Evolutionary conservation across 2,888 invertebrate genomes (phyloP), one percentile per base, ranked within the genome.

Genomic region (Sphinx pinastri): DNA sequence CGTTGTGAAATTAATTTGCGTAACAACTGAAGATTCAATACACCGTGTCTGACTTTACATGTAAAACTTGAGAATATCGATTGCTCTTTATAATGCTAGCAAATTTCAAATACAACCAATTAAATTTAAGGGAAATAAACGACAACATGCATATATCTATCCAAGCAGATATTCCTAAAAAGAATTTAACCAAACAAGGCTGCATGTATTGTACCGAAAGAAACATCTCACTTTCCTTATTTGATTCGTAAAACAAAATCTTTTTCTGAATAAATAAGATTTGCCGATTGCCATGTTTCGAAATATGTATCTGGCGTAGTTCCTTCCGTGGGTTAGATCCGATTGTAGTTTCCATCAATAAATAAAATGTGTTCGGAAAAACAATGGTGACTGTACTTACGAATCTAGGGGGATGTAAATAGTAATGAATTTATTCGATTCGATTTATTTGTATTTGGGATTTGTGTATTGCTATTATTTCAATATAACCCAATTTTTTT

Each of bases 401-500:
- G 67, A 72, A 74, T 68, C 71, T 67, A 63, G 74, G 74, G 75
- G 76, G 75, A 82, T 81, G 79, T 82, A 81, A 79, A 84, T 84
- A 83, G 79, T 79, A 77, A 79, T 76, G 76, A 76, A 79, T 82
- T 81, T 71, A 71, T 75, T 78, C 74, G 75, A 74, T 74, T 73
- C 71, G 72, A 76, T 71, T 49, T 49, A 71, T 45, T n/a, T n/a
- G 47, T 49, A 55, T 31, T 57, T 67, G 10, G 49, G 31, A 19
- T 49, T 63, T 69, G 63, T 38, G 45, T 52, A 60, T 16, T 16
- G 19, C 19, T 16, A 8, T 19, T 6, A 55, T 19, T 51, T 51
- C 16, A 7, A 16, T 10, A 55, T 10, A 16, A 38, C 38, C 8
- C 38, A 7, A 7, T 2, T 2, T 38, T 38, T 38, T 38, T 38